These are phyloP conservation scores for Machimus atricapillus DNA, from an alignment of 2,888 invertebrate genomes.

Conservation along the genomic window DNA sequence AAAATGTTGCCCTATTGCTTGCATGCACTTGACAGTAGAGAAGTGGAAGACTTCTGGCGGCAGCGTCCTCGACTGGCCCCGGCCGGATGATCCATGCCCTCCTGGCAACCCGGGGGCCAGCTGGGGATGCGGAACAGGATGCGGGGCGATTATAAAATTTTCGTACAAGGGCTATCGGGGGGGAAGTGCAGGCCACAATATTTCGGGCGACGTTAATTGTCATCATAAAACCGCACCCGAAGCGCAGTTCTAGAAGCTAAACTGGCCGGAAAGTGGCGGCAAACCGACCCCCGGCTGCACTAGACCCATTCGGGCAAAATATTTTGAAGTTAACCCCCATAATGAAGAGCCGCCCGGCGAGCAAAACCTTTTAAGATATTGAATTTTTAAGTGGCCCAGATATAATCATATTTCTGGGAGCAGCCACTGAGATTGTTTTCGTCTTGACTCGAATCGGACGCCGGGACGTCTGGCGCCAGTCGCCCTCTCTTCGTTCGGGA, in stretches of 20 bases:
- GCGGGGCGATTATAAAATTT: conserved; percentile 34
- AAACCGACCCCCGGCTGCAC: neutral
- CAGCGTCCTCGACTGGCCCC: neutral
- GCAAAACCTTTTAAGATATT: conserved; percentile 30
- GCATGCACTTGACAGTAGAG: conserved; percentile 19
- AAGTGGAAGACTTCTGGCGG: conserved; percentile 9
- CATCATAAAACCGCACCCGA: conserved; percentile 14
- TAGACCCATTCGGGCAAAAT: conserved; percentile 8
- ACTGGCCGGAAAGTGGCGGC: neutral
- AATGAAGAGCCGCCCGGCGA: neutral
- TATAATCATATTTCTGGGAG: conserved; percentile 28
- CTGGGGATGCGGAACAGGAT: neutral
- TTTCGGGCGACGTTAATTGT: conserved; percentile 34
- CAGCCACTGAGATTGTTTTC: conserved; percentile 12
- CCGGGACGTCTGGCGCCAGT: conserved; percentile 29
- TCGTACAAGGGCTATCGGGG: conserved; percentile 4
- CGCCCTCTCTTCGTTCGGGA: neutral
- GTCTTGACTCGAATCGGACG: conserved; percentile 9
- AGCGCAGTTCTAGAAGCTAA: neutral
- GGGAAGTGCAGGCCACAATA: conserved; percentile 29
- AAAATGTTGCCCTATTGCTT: conserved; percentile 27
- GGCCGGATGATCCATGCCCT: conserved; percentile 32
- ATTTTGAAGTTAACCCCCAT: neutral
- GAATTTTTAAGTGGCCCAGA: conserved; percentile 16
- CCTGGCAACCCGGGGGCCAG: neutral